A percentile compares a stretch with the other conserved stretches of the same genome.
Conservation (phyloP, 2,797 vertebrate genomes). For the Oreortyx pictus region DNA sequence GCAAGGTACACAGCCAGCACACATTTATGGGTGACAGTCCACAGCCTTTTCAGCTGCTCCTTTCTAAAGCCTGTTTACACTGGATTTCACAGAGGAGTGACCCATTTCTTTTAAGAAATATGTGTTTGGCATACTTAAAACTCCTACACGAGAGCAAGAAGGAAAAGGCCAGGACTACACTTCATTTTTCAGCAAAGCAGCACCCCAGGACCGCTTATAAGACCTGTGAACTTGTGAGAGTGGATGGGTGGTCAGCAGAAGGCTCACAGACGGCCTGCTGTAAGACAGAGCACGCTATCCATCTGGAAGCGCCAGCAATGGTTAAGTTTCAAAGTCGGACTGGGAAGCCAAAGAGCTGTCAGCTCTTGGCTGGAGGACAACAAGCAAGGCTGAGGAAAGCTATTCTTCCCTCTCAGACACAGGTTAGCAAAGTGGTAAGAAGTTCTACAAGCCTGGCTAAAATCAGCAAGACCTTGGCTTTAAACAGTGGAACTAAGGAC, state of each 20-base stretch:
- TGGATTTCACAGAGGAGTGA: conserved; percentile 15
- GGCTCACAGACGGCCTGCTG: not conserved
- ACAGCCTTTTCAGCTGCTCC: not conserved
- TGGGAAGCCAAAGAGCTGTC: not conserved
- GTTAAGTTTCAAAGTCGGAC: not conserved
- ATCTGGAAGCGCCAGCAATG: not conserved
- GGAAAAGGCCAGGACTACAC: not conserved
- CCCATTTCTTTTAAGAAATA: conserved; percentile 30
- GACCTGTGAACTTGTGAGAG: not conserved
- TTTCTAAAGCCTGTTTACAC: conserved; percentile 5
- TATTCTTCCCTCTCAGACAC: not conserved
- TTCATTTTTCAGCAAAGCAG: not conserved
- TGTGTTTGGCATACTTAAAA: not conserved
- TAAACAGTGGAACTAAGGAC: not conserved
- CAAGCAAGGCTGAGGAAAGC: not conserved
- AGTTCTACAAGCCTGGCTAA: not conserved
- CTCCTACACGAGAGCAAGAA: not conserved
- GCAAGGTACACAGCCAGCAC: not conserved
- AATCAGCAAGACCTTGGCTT: not conserved
- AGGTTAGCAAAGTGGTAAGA: not conserved
- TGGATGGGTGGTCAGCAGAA: not conserved
- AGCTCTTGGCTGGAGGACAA: conserved; percentile 16
- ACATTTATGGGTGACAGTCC: not conserved
- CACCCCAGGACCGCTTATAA: not conserved
- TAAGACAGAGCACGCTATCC: not conserved